These are phyloP conservation scores for Enchytraeus crypticus DNA, from an alignment of 2,888 invertebrate species.

Conservation along the genomic window DNA sequence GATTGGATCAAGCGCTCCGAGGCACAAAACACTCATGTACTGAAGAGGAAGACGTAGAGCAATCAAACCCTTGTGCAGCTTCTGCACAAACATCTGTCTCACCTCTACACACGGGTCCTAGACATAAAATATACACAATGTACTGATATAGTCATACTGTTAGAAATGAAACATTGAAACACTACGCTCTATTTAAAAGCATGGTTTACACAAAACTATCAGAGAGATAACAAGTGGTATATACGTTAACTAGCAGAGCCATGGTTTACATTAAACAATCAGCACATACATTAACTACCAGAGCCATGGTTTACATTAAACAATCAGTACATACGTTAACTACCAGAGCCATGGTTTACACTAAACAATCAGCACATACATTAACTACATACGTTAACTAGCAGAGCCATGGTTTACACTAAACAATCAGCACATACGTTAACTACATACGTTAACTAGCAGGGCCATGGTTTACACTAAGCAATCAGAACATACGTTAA, in stretches of 20 bases:
- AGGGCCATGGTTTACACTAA: too few species aligned
- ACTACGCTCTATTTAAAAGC: background rate
- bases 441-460: too few species aligned
- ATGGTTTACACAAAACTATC: background rate
- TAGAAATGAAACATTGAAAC: background rate
- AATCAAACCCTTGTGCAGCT: slow-evolving; percentile 79
- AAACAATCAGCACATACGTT: too few species aligned
- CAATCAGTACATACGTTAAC: background rate
- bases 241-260: too few species aligned
- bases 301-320: background rate
- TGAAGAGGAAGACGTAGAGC: slow-evolving; percentile 67
- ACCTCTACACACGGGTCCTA: slow-evolving; percentile 56
- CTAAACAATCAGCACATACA: too few species aligned
- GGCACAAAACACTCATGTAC: slow-evolving; percentile 89
- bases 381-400: too few species aligned
- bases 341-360: too few species aligned
- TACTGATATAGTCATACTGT: background rate
- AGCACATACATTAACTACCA: too few species aligned
- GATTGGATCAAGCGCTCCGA: slow-evolving; percentile 80
- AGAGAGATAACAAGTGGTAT: background rate
- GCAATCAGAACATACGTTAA: too few species aligned
- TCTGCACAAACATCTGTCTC: slow-evolving; percentile 75
- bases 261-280: too few species aligned
- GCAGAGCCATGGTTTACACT: too few species aligned
- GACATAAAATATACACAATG: background rate